Base-by-base conservation (phyloP, 1,140 invertebrate species). In the Trichogramma pretiosum region DNA sequence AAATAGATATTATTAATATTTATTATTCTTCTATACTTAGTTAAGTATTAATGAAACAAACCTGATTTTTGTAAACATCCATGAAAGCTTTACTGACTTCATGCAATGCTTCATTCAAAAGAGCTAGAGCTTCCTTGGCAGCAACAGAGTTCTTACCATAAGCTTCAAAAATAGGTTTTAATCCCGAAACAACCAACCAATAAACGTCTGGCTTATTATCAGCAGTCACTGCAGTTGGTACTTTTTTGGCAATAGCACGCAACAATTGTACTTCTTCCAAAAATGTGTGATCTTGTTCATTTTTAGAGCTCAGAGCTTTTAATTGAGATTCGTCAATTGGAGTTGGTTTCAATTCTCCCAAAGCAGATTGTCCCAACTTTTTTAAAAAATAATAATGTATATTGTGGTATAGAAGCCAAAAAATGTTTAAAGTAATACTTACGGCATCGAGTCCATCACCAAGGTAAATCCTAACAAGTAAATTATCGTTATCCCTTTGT, bases 81-180 rank as follows among this genome's bases (percentile, higher is more conserved):
- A 68, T 67, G 56, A 84, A 84, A 4, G 77, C 78, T 44, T 75
- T 63, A 38, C 68, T 77, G 21, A 85, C 55, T 5, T 73, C 66
- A 34, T 70, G 57, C 11, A 85, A 56, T 4, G 74, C 76, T 37
- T 79, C 69, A 59, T 74, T 77, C 5, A 85, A 61, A 14, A 87
- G 54, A 46, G 76, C 70, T 49, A 80, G 76, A 36, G 84, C 84
- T 72, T 88, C 84, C 53, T 76, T 75, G 5, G 77, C 68, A 56
- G 78, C 72, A 14, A 76, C 61, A 1, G 84, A 84, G 56, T 81
- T 79, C 42, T 77, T 75, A 7, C 83, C 82, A 66, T 87, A 77
- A 32, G 74, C 67, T 58, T 84, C 79, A 40, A 75, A 69, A 5
- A 85, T 53, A n/a, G 77, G 64, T 55, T 77, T 77, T 7, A 85